A percentile compares a stretch with the other conserved stretches of the same genome.
These are phyloP conservation scores for Melanaphis sacchari DNA, from an alignment of 1,140 invertebrate genomes.

Conservation along the genomic window DNA sequence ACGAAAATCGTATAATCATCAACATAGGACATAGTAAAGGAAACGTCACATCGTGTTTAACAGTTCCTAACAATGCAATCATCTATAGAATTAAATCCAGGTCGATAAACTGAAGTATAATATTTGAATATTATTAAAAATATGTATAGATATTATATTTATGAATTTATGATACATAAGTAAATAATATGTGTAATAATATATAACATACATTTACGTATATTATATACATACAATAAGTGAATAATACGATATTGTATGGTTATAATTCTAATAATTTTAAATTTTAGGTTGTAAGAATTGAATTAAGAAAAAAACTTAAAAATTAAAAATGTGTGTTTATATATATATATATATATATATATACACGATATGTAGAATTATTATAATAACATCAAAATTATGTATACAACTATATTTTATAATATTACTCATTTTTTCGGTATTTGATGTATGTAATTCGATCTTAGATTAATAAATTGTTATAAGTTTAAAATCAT, in stretches of 20 bases:
- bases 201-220: too few relatives aligned
- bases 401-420: background rate
- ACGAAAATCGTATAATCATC: constrained; percentile 63
- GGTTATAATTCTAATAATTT: background rate
- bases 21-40: constrained; percentile 63
- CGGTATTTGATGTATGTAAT: background rate
- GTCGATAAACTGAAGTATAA: constrained; percentile 55
- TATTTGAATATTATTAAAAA: background rate
- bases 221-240: too few relatives aligned
- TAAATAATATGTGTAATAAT: too few relatives aligned
- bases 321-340: too few relatives aligned
- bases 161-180: too few relatives aligned
- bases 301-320: background rate
- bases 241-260: too few relatives aligned
- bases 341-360: background rate
- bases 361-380: too few relatives aligned
- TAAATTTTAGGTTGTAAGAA: background rate
- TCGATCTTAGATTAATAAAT: background rate
- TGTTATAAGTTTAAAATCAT: background rate
- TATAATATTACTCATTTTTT: background rate
- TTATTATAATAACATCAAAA: background rate
- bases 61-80: constrained; percentile 64
- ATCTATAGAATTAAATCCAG: constrained; percentile 68
- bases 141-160: background rate
- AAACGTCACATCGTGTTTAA: constrained; percentile 61